Evolutionary conservation across 2,888 invertebrate genomes (phyloP), one percentile per base, ranked within the genome.

Genomic region (Polia nebulosa): DNA sequence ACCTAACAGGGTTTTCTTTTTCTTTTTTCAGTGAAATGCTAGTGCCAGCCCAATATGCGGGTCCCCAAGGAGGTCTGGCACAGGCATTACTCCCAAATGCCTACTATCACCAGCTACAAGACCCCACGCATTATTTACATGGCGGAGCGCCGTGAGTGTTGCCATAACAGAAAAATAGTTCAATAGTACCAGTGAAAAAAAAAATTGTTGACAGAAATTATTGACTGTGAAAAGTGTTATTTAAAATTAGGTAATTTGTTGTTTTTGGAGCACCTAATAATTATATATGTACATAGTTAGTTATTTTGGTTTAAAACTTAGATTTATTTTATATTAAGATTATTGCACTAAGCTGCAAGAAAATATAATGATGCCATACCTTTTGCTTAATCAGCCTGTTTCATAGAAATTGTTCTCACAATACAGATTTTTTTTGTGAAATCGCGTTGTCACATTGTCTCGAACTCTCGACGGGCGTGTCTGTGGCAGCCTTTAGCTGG

Each of bases 101-200:
- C 1, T 95, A 95, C 69, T 95, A 95, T 76, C 94, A 94, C 47
- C 95, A 95, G 66, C 86, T 95, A 1, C 95, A 95, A 79, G 95
- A 95, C 45, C 92, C 94, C 1, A 83, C 93, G 0, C 94, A 95
- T 62, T 95, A 94, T 66, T 78, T 94, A 9, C 94, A 94, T 44
- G 90, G 92, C 34, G 91, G 89, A 41, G 89, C 89, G 39, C 89
- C 92, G 17, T 93, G 87, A 89, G 70, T 67, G 66, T 66, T 74
- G 70, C 47, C 49, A 69, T 65, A 22, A 3, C 1, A 41, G 8
- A 32, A 39, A 62, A 64, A 17, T 41, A 36, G 32, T 29, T 4
- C 1, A 29, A 17, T 59, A 34, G 17, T 39, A 66, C 55, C 45
- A 60, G 72, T 73, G 51, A 29, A 39, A 56, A 72, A 58, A 60